Base-by-base conservation (phyloP, 2,888 invertebrate species). In the Erebia epiphron region DNA sequence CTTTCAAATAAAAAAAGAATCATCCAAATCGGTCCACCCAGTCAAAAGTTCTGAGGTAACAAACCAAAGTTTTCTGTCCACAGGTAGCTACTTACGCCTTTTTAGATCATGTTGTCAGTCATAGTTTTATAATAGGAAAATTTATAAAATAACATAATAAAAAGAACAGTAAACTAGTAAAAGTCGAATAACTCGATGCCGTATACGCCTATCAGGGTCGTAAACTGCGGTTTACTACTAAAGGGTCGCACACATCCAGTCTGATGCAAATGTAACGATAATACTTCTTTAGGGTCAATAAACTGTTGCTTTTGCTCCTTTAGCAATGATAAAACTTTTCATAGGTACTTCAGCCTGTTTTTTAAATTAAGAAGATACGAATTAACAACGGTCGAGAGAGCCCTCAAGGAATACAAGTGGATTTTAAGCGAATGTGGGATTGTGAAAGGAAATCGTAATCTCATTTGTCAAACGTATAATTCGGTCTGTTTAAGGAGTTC, bases 191-290 rank as follows among this genome's bases (percentile, higher is more conserved):
- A 61, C 56, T 57, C 57, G 18, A 77, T 21, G 41, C 14, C 41
- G 16, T 83, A 79, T 77, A 79, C 73, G 76, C 79, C 79, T 78
- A 83, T 84, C 77, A 77, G 75, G 82, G 76, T 86, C 90, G 84
- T 90, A 90, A 90, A 90, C 89, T 78, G 79, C 86, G 86, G 87
- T 88, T 78, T 66, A 66, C 56, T 66, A 79, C 77, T 79, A 79
- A 83, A 80, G 85, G 87, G 82, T 50, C 46, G 82, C 82, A 82
- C 82, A 82, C 83, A 82, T 79, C 80, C 80, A 78, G 84, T 84
- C 85, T 85, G 87, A 91, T 91, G 90, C 90, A 90, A 91, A 91
- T 91, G 86, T 88, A 82, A 90, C 87, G 90, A 90, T 91, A 91
- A 91, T 88, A 86, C 81, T 85, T 82, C 85, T 90, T 90, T 86